Conservation (phyloP, 2,888 invertebrate genomes). For the Drosophila sordidula region DNA sequence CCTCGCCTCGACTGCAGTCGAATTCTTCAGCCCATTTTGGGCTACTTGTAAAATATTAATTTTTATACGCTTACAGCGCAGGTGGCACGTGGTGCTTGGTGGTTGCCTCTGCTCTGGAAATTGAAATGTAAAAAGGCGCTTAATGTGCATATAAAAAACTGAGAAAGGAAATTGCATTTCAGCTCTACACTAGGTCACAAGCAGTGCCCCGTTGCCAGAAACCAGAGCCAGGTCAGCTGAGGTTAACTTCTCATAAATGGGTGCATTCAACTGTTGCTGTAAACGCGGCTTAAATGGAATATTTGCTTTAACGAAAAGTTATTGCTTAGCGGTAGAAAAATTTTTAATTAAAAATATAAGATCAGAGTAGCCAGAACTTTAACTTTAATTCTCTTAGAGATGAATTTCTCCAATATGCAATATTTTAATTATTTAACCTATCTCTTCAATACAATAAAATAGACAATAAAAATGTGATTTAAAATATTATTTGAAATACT, state of each 20-base stretch:
- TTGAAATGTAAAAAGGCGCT: constrained; percentile 77
- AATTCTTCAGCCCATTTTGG: constrained; percentile 43
- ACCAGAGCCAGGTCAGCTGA: constrained; percentile 46
- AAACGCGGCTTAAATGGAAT: constrained; percentile 11
- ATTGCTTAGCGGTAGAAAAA: background rate
- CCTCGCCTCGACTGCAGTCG: constrained; percentile 23
- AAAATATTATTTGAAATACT: too few relatives aligned
- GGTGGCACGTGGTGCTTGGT: constrained; percentile 38
- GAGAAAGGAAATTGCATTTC: constrained; percentile 73
- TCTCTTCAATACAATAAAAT: too few relatives aligned
- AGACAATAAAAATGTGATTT: too few relatives aligned
- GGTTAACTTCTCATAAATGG: constrained; percentile 66
- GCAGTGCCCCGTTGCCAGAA: constrained; percentile 10
- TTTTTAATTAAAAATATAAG: background rate
- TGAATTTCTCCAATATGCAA: too few relatives aligned
- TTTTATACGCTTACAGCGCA: constrained; percentile 68
- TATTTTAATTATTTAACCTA: too few relatives aligned
- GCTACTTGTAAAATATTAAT: constrained; percentile 75
- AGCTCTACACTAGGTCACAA: constrained; percentile 64
- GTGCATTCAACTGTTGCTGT: constrained; percentile 67
- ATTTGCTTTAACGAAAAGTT: constrained; percentile 12
- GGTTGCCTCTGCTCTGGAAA: constrained; percentile 45
- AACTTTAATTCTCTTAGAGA: too few relatives aligned
- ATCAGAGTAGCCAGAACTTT: too few relatives aligned
- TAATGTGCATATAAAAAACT: constrained; percentile 78